phyloP scores from a whole-genome alignment of 2,888 invertebrate genomes.

The Gymnocheta viridis region DNA sequence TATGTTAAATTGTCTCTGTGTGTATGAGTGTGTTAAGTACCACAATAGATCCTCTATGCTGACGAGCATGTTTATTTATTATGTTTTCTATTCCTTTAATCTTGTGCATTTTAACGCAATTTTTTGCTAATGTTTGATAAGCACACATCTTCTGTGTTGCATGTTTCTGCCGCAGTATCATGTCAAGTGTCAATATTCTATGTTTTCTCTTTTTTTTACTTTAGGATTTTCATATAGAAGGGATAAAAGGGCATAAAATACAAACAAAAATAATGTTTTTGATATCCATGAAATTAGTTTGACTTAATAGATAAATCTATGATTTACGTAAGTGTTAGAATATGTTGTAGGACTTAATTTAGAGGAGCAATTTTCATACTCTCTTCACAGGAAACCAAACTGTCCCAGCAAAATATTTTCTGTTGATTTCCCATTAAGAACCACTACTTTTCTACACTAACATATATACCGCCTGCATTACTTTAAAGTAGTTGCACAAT shows the following conservation, averaged over 20 bases:
- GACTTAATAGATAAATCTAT: background rate
- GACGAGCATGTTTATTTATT: constrained; percentile 18
- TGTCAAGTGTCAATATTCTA: constrained; percentile 65
- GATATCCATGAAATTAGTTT: background rate
- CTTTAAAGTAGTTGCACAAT: too few relatives aligned
- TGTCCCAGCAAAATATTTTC: too few relatives aligned
- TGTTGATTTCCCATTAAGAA: too few relatives aligned
- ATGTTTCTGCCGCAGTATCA: constrained; percentile 64
- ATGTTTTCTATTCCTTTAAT: constrained; percentile 40
- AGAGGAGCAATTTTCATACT: too few relatives aligned
- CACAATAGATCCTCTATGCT: background rate
- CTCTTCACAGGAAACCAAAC: too few relatives aligned
- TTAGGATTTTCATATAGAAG: constrained; percentile 22
- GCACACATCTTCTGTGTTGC: constrained; percentile 43
- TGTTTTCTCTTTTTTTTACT: constrained; percentile 24
- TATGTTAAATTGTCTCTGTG: background rate
- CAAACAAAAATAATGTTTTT: background rate
- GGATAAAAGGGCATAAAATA: background rate
- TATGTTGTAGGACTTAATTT: too few relatives aligned
- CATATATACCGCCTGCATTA: too few relatives aligned
- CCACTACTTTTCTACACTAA: too few relatives aligned
- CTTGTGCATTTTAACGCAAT: constrained; percentile 67
- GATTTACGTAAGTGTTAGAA: too few relatives aligned
- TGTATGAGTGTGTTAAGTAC: background rate
- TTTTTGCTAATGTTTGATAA: constrained; percentile 55